Evolutionary conservation across 2,888 invertebrate species (phyloP), one percentile per base, ranked within the genome.

Genomic region (Lepetodrilus schrolli): DNA sequence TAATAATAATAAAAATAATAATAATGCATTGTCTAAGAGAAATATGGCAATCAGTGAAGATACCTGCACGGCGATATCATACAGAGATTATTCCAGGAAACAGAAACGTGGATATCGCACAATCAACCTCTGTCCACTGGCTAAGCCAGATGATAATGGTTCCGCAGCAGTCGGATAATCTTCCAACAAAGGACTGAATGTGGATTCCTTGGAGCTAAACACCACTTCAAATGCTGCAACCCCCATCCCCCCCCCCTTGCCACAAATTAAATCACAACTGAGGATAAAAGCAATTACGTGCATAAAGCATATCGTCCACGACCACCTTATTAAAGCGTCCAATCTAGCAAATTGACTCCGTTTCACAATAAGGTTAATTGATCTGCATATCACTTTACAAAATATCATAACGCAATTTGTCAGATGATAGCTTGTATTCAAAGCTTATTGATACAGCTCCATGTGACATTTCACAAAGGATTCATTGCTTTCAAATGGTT

Each of bases 311-410:
- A 17, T 34, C 37, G 36, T 66, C 37, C 43, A 20, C 23, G 21
- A 1, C 8, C 8, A 21, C 10, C 47, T 23, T 66, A 43, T 68
- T 17, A 68, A 68, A 47, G 26, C n/a, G 37, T 47, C 26, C 47
- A 68, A 68, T 38, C 68, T 43, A 47, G 43, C 68, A 68, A 38
- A 68, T 43, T 68, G 43, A 68, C 26, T 68, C 43, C 47, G 47
- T 68, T 68, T 47, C 30, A 68, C 68, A 68, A 68, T 68, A 38
- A 30, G 47, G 23, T 68, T 68, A 68, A 68, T 47, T 68, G 68
- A 68, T 68, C 47, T 30, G 1, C 43, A 43, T 43, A 26, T 68
- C 37, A 34, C 36, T 38, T 38, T 38, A 66, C 38, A 66, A 66
- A 38, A 66, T 38, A 66, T 38, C 37, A 66, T 66, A 66, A 66